phyloP scores from a whole-genome alignment of 2,888 invertebrate species.

The Hydroisotoma schaefferi region DNA sequence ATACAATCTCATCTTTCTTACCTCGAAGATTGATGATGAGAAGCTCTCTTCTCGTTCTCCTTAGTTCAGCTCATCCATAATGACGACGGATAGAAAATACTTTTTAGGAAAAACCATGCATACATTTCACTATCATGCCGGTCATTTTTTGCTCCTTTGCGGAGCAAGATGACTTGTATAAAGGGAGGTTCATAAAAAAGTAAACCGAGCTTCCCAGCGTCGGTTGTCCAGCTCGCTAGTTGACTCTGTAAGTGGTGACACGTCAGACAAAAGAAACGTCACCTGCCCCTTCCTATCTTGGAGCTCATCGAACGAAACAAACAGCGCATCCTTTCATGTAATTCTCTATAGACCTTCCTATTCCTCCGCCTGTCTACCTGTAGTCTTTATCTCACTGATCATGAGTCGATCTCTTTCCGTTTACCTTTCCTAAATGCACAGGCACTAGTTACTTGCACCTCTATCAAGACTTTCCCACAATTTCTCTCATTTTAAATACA shows the following conservation, averaged over 20 bases:
- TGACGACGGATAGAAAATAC: neutral
- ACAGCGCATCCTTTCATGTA: too few relatives aligned
- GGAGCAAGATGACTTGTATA: conserved; percentile 1
- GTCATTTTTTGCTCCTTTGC: neutral
- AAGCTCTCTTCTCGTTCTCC: neutral
- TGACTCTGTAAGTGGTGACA: conserved; percentile 14
- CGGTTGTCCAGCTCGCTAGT: neutral
- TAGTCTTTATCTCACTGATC: too few relatives aligned
- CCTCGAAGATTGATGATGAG: neutral
- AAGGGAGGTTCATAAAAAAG: conserved; percentile 1
- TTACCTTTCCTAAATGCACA: too few relatives aligned
- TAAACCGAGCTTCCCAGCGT: neutral
- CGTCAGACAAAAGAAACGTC: conserved; percentile 21
- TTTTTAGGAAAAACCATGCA: neutral
- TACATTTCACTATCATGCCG: neutral
- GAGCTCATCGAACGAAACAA: too few relatives aligned
- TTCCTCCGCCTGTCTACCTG: too few relatives aligned
- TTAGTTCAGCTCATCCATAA: neutral
- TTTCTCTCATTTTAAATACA: too few relatives aligned
- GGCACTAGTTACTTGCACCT: too few relatives aligned
- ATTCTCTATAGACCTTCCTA: too few relatives aligned
- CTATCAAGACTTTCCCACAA: too few relatives aligned
- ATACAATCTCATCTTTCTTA: neutral
- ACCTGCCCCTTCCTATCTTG: conserved; percentile 12
- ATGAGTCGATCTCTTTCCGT: too few relatives aligned